Percentiles rank a stretch among this genome's conserved stretches.
These are phyloP conservation scores for Serilophus lunatus DNA, from an alignment of 2,113 vertebrate genomes.

Conservation along the genomic window DNA sequence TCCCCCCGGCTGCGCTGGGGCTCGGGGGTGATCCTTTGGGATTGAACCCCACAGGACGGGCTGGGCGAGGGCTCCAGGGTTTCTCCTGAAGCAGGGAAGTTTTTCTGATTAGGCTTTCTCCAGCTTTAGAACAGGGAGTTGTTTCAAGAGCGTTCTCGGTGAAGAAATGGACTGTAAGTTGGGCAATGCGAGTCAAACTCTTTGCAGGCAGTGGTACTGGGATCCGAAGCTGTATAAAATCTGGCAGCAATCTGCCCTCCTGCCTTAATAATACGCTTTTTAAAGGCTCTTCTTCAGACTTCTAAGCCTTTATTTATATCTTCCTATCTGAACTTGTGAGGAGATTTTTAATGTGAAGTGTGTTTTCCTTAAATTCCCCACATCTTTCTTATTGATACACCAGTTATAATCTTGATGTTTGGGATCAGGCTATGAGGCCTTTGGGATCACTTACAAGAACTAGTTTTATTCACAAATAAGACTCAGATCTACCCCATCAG, in stretches of 20 bases:
- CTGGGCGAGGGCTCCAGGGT: background rate
- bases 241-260: background rate
- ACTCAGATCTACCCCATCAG: accelerated
- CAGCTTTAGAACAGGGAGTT: background rate
- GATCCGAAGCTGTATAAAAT: background rate
- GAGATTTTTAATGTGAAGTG: background rate
- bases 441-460: background rate
- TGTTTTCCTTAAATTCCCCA: background rate
- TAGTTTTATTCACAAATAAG: background rate
- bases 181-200: background rate
- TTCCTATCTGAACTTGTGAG: background rate
- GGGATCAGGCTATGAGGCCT: background rate
- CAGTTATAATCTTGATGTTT: accelerated
- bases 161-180: background rate
- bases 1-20: too few species aligned
- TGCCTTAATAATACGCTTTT: background rate
- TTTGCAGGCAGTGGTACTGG: background rate
- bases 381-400: accelerated
- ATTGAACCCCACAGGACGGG: background rate
- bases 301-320: background rate
- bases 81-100: background rate
- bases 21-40: too few species aligned
- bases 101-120: background rate
- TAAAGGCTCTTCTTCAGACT: background rate
- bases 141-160: accelerated